Evolutionary conservation across 1,140 invertebrate genomes (phyloP).

Genomic region (Neodiprion virginianus): DNA sequence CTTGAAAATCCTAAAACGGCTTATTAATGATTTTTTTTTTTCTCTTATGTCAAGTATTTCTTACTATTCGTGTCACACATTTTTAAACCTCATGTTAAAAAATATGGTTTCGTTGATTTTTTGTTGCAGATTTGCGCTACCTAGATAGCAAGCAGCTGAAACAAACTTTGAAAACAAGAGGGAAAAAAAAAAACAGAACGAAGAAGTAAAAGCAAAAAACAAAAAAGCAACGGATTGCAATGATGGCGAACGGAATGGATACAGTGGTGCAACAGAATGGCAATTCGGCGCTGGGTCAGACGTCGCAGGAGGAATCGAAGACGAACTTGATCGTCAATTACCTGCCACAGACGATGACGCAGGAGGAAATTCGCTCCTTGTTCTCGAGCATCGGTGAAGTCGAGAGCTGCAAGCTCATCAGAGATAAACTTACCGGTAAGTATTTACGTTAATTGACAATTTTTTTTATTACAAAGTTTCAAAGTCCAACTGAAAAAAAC

Average conservation of each 20-base stretch:
- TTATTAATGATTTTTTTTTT: no score
- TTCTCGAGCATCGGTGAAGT: conserved; percentile 99
- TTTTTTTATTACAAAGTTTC: neutral
- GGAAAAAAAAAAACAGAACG: neutral
- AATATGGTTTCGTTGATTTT: neutral
- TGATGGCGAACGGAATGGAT: conserved; percentile 88
- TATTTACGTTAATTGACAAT: conserved; percentile 10
- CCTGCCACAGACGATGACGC: conserved; percentile 98
- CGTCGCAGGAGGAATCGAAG: conserved; percentile 89
- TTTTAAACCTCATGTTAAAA: neutral
- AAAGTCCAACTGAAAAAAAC: conserved; percentile 3
- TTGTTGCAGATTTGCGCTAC: neutral
- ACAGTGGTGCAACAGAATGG: conserved; percentile 74
- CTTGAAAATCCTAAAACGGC: no score
- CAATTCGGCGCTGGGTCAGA: conserved; percentile 70
- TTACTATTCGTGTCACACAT: neutral
- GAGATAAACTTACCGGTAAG: conserved; percentile 97
- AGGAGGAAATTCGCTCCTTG: conserved; percentile 96
- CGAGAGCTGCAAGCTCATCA: conserved; percentile 98
- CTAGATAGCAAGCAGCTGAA: neutral
- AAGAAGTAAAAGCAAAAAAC: neutral
- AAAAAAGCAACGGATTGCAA: conserved; percentile 47
- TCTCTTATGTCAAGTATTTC: no score
- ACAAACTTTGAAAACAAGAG: neutral
- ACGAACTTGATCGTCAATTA: conserved; percentile 99